Evolutionary conservation across 2,113 vertebrate genomes (phyloP), one percentile per base, ranked within the genome.

Genomic region (Reinhardtius hippoglossoides): DNA sequence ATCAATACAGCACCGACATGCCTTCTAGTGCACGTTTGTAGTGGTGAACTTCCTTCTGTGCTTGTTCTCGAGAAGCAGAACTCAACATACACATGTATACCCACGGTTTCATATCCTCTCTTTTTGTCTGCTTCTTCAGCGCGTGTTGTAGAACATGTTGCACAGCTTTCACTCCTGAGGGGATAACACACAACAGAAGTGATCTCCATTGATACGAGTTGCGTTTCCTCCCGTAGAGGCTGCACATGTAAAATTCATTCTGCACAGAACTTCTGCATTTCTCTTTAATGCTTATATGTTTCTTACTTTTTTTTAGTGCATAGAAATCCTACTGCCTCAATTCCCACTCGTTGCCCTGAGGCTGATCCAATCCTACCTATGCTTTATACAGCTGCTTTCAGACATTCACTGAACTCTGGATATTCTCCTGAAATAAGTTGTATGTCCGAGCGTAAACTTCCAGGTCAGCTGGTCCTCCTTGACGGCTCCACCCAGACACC

Each of bases 341-440:
- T 37, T 56, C 21, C 40, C 50, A 7, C 54, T 68, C 46, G 61
- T 40, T 72, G 13, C 67, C 61, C 61, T 23, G 18, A 48, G 62
- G 37, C 78, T 71, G 31, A 74, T 76, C 31, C 1, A 40, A 40
- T 81, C n/a, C 44, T 16, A 5, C 40, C 35, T 20, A 24, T 37
- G 44, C 65, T 71, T 37, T 44, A 9, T n/a, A 69, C 60, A 9
- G 20, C 50, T 54, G 18, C 18, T n/a, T n/a, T 54, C 50, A 54
- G 8, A 54, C 50, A 54, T 21, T 20, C 20, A 54, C 50, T 0
- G 20, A 14, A 52, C 37, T 40, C 37, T 40, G 37, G 2, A 13
- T 42, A 13, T 42, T 42, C 40, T 48, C 44, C 44, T 48, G 14
- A 48, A 31, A 5, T 1, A 1, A 31, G 31, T 31, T 31, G 5